Evolutionary conservation across 1,140 invertebrate genomes (phyloP).

Genomic region (Maconellicoccus hirsutus): DNA sequence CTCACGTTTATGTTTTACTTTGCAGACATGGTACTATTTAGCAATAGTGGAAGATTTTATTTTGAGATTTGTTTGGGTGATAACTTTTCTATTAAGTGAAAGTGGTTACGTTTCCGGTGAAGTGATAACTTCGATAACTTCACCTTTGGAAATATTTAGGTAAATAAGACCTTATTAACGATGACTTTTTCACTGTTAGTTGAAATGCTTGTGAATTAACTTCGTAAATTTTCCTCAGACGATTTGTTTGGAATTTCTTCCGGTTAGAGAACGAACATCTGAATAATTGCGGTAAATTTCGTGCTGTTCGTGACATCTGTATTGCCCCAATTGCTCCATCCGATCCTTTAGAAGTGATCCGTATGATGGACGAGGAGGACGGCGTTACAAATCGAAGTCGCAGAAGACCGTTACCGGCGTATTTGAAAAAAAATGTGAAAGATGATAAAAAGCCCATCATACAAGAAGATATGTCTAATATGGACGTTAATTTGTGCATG

Average conservation of each 20-base stretch:
- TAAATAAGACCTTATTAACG: no score
- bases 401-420: not conserved
- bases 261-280: slow-evolving; percentile 98
- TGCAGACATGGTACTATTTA: slow-evolving; percentile 56
- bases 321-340: slow-evolving; percentile 90
- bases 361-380: slow-evolving; percentile 71
- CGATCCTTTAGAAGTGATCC: slow-evolving; percentile 54
- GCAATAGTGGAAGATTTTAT: slow-evolving; percentile 69
- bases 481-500: slow-evolving; percentile 14
- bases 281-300: slow-evolving; percentile 99
- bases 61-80: slow-evolving; percentile 70
- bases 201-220: no score
- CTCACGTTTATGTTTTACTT: slow-evolving; percentile 7
- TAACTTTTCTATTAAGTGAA: slow-evolving; percentile 65
- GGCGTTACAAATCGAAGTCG: slow-evolving; percentile 61
- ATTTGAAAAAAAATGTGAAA: slow-evolving; percentile 15
- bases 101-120: slow-evolving; percentile 56
- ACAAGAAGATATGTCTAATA: slow-evolving; percentile 8
- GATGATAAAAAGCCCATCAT: not conserved
- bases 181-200: no score
- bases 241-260: slow-evolving; percentile 99
- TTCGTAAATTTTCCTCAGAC: slow-evolving; percentile 40
- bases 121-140: slow-evolving; percentile 61
- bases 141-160: slow-evolving; percentile 73
- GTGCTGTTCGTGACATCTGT: slow-evolving; percentile 95